A percentile compares a stretch with the other conserved stretches of the same genome.
Conservation (phyloP, 2,797 vertebrate genomes). For the Pseudocheirus occidentalis region DNA sequence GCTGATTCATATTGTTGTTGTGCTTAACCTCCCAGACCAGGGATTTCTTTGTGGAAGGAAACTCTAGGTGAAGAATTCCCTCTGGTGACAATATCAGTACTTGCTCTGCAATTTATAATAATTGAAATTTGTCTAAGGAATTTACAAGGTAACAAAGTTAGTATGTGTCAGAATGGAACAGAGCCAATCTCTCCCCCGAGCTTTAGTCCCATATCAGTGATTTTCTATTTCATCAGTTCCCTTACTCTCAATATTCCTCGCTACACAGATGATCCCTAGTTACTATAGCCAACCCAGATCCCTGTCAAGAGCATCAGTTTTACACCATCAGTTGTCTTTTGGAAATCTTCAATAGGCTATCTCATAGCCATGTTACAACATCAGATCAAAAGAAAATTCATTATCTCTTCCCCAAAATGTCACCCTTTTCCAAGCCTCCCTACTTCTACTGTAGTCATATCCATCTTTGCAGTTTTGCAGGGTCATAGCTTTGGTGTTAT, state of each 20-base stretch:
- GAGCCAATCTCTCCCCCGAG: not conserved
- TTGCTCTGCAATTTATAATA: not conserved
- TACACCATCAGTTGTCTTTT: not conserved
- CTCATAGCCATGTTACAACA: not conserved
- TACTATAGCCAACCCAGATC: not conserved
- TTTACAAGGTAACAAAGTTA: not conserved
- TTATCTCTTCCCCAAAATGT: not conserved
- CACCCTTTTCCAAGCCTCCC: not conserved
- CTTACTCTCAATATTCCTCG: not conserved
- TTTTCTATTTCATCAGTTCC: not conserved
- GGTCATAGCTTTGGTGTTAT: not conserved
- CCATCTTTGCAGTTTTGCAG: not conserved
- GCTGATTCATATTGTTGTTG: not conserved
- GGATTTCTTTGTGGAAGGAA: not conserved
- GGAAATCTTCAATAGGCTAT: not conserved
- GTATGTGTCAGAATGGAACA: not conserved
- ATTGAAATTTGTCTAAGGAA: not conserved
- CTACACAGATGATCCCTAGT: not conserved
- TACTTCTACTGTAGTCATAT: not conserved
- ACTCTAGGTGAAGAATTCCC: not conserved
- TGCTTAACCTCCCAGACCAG: not conserved
- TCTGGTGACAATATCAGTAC: not conserved
- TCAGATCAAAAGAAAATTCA: not conserved
- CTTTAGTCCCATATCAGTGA: not conserved
- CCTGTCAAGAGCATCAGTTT: not conserved